Evolutionary conservation across 2,113 vertebrate genomes (phyloP), one percentile per base, ranked within the genome.

Genomic region (Theropithecus gelada): DNA sequence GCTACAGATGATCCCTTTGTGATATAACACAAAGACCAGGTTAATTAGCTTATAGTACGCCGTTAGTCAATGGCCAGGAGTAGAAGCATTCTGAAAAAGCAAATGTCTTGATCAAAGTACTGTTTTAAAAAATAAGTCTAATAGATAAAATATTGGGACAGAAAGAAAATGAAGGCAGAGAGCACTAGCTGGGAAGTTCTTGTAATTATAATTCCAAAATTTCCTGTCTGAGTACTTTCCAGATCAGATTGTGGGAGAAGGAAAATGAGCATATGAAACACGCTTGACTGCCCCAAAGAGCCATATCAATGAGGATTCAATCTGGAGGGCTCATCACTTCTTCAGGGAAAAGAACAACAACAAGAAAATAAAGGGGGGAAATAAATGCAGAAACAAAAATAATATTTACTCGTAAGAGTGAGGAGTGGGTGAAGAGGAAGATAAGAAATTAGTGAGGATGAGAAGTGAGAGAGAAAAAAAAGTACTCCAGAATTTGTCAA

Each of bases 381-480:
- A 12, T 81, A 30, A 30, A 25, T 2, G 43, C 64, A 61, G 52
- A 85, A 40, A 79, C 30, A 43, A 32, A 48, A 55, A 81, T 66
- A 40, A 8, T 78, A 8, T 38, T 38, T 78, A 45, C 23, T 8
- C 89, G 40, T 57, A 16, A 73, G 78, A 68, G 68, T 43, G 73
- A n/a, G 50, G 73, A 86, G 45, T 48, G 25, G 52, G n/a, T 61
- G 40, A 57, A 32, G 64, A n/a, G 25, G 27, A 57, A 83, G 57
- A 59, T 50, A 38, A 84, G 81, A 88, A 94, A 48, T 50, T 76
- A 50, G 14, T n/a, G 38, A 75, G 23, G 30, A 23, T 32, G 83
- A n/a, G 50, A 50, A 92, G 64, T 88, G 72, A 89, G 78, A 40
- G 48, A 50, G 13, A 97, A 68, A 88, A 7, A 68, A 61, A 85